Conservation (phyloP, 2,888 invertebrate genomes). For the Limnephilus auricula region DNA sequence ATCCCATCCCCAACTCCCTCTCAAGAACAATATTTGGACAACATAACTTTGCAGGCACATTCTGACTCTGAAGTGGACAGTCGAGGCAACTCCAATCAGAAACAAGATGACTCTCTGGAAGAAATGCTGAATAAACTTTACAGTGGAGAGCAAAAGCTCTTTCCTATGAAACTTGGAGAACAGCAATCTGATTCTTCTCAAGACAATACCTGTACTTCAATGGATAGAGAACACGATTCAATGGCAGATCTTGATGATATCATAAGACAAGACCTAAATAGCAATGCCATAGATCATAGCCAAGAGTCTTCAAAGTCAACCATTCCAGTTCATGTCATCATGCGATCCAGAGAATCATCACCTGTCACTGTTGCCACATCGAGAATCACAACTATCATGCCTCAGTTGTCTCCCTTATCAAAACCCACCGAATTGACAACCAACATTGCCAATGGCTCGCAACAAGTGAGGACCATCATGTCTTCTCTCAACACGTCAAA, state of each 20-base stretch:
- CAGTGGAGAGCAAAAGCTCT: conserved; percentile 73
- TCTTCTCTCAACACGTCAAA: conserved; percentile 82
- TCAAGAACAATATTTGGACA: conserved; percentile 81
- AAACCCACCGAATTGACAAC: conserved; percentile 85
- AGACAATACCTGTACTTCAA: conserved; percentile 62
- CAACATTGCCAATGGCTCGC: conserved; percentile 84
- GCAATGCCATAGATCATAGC: conserved; percentile 60
- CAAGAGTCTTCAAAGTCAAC: conserved; percentile 62
- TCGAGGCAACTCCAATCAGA: conserved; percentile 74
- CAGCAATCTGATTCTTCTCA: conserved; percentile 63
- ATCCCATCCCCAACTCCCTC: conserved; percentile 83
- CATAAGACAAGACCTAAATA: conserved; percentile 66
- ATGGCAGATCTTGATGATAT: conserved; percentile 66
- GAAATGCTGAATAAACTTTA: conserved; percentile 85
- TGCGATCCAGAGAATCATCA: conserved; percentile 68
- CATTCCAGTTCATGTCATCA: conserved; percentile 67
- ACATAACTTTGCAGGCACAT: conserved; percentile 80
- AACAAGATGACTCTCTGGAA: conserved; percentile 82
- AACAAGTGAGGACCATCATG: conserved; percentile 82
- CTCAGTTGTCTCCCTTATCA: conserved; percentile 84
- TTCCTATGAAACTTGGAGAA: conserved; percentile 63
- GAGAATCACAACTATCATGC: conserved; percentile 78
- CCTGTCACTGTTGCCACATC: conserved; percentile 69
- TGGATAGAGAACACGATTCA: conserved; percentile 62
- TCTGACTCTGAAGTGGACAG: conserved; percentile 70